Evolutionary conservation across 2,888 invertebrate species (phyloP), one percentile per base, ranked within the genome.

Genomic region (Cacoxenus indagator): DNA sequence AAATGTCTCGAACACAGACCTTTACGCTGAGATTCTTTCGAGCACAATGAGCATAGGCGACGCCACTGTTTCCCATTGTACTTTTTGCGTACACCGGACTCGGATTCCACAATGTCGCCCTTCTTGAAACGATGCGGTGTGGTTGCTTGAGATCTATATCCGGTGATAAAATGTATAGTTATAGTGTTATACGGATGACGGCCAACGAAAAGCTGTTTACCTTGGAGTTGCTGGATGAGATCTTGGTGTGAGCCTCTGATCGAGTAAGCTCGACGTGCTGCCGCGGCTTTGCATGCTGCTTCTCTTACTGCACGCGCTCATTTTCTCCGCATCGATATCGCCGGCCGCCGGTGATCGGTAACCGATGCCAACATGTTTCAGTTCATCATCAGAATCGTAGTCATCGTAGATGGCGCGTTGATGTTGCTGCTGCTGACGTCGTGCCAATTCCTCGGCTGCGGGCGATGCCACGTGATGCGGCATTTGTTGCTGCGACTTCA

Each of bases 11-110:
- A 99, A 88, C 99, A 99, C 89, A 92, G 99, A 46, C 99, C 99
- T 77, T 98, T 91, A 46, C 99, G 91, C 89, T 99, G 99, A 84
- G 98, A 98, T 91, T 99, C 99, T 90, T 96, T 96, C 45, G 94
- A 94, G 89, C 98, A 99, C 67, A 96, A 95, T 70, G 97, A 97
- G 90, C 99, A 99, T 74, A 99, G 91, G 81, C 99, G 91, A 73
- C 99, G 92, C 99, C 99, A 99, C 88, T 99, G 99, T 89, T 99
- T 99, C 45, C 99, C 99, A 90, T 99, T 99, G 89, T 97, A 99
- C 90, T 99, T 99, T 90, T 99, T 99, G 14, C 98, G 91, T 81
- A 99, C 97, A 75, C 99, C 99, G 71, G 88, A 87, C 77, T 88
- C 88, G 66, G 88, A 88, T 77, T 87, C 86, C 72, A 88, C 88